Percentiles rank a stretch among this genome's conserved stretches.
Evolutionary conservation across 2,888 invertebrate genomes (phyloP).

Genomic region (Sarcophaga variegata): DNA sequence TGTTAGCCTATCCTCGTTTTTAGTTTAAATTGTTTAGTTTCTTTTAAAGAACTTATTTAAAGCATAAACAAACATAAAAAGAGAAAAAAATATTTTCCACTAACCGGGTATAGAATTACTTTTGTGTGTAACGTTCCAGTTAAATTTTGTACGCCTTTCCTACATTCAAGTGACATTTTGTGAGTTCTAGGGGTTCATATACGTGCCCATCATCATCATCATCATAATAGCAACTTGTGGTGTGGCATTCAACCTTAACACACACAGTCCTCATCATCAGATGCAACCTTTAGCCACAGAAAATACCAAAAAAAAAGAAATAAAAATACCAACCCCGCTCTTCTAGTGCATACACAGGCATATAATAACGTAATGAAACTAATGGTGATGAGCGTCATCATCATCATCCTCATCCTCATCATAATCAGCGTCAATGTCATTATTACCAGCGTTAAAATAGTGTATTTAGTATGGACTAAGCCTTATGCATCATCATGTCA

Average conservation of each 20-base stretch:
- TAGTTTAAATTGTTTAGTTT: neutral
- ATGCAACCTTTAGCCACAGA: slow-evolving; percentile 65
- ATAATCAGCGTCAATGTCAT: slow-evolving; percentile 20
- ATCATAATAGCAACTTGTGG: neutral
- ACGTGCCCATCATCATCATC: slow-evolving; percentile 29
- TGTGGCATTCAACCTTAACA: slow-evolving; percentile 67
- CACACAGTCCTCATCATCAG: neutral
- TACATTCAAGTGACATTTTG: slow-evolving; percentile 48
- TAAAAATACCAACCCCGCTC: neutral
- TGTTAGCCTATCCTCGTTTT: neutral
- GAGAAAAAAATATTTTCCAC: neutral
- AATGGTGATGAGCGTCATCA: slow-evolving; percentile 17
- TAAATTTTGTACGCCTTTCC: slow-evolving; percentile 21
- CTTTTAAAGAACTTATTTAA: neutral
- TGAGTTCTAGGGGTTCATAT: slow-evolving; percentile 48
- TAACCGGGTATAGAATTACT: slow-evolving; percentile 55
- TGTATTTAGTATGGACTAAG: slow-evolving; percentile 8
- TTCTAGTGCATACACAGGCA: slow-evolving; percentile 29
- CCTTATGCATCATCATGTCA: neutral
- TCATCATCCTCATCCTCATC: slow-evolving; percentile 20
- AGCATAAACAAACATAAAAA: neutral
- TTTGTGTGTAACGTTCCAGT: slow-evolving; percentile 41
- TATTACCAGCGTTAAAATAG: slow-evolving; percentile 21
- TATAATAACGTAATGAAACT: slow-evolving; percentile 32
- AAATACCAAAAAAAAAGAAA: slow-evolving; percentile 29